phyloP scores from a whole-genome alignment of 2,888 invertebrate species.

The Alviniconcha strummeri region DNA sequence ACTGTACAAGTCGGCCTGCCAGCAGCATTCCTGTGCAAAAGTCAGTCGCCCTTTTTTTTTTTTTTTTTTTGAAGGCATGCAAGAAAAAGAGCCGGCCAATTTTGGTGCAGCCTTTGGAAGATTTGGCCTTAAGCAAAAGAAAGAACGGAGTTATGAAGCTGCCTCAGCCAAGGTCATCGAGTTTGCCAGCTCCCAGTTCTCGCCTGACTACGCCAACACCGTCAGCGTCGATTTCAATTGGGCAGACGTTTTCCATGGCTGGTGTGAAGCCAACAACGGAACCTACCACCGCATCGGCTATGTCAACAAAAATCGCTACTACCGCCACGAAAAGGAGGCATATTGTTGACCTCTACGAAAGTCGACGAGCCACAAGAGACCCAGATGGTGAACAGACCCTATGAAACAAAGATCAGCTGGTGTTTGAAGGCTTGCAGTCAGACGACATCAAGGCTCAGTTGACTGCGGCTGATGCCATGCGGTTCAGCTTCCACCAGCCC shows the following conservation, averaged over 20 bases:
- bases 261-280: not conserved
- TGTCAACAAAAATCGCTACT: slow-evolving; percentile 2
- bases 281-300: not conserved
- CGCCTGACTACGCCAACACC: no score
- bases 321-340: not conserved
- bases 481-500: no score
- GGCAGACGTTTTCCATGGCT: not conserved
- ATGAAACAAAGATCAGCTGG: not conserved
- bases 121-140: not conserved
- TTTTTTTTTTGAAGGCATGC: slow-evolving; percentile 4
- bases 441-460: no score
- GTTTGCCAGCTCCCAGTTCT: not conserved
- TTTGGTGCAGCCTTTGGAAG: not conserved
- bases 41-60: no score
- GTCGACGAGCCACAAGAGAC: not conserved
- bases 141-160: not conserved
- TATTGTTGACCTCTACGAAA: not conserved
- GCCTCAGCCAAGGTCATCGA: not conserved
- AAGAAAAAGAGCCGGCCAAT: not conserved
- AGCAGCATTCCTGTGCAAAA: not conserved
- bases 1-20: slow-evolving; percentile 5
- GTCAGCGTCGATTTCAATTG: no score
- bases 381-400: not conserved
- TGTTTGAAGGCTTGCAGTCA: not conserved
- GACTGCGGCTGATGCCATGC: no score